Evolutionary conservation across 2,888 invertebrate genomes (phyloP), one percentile per base, ranked within the genome.

Genomic region (Eledone cirrhosa): DNA sequence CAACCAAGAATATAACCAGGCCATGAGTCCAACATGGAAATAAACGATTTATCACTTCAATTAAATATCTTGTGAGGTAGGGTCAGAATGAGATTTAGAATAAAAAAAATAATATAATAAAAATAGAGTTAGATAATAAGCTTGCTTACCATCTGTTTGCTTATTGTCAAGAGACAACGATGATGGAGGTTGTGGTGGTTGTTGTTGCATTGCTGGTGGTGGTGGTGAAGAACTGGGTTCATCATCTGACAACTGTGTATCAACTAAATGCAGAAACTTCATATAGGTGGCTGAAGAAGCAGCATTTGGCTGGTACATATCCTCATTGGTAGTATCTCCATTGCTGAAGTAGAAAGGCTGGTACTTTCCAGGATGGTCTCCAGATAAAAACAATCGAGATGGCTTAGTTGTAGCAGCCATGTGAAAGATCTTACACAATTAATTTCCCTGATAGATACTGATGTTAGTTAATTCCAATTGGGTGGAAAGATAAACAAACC

Each of bases 231-330:
- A n/a, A 22, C 72, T 72, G 11, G 33, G 31, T 72, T 76, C 76
- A 47, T 76, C 76, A 24, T 76, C 76, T 24, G 76, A 76, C 48
- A 76, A 29, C 22, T 47, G 48, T 3, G 76, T 76, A 48, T 76
- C 48, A 8, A 76, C 76, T 8, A 76, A 47, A 29, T 76, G 76
- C 41, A 76, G 76, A 27, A 76, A 76, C 27, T 76, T 76, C 76
- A 76, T 76, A 48, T 76, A 76, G 29, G 47, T 76, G 13, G 76
- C 47, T 27, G 76, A 48, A 5, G 48, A 41, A 11, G 76, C 47
- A 13, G 29, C 76, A 19, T 47, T 76, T 14, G 76, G 76, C 27
- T 76, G 76, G 29, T 76, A 76, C 27, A 76, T 22, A 16, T 76
- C 76, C 48, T 76, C 76, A 11, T 22, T 72, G 41, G 72, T n/a